Conservation (phyloP, 2,113 vertebrate genomes). For the Cercocebus atys region DNA sequence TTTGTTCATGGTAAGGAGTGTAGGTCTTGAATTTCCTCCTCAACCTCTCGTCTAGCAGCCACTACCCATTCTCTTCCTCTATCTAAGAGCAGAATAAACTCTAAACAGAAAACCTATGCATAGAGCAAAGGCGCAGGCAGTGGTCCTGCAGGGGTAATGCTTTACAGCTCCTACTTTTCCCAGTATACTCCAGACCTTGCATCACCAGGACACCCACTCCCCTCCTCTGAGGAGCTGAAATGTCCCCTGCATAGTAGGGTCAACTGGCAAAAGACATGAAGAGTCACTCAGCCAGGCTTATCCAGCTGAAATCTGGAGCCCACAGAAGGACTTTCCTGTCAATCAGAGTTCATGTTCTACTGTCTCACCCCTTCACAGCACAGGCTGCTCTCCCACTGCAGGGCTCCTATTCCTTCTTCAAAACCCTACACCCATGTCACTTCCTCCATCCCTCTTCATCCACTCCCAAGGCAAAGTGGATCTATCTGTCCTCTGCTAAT, state of each 20-base stretch:
- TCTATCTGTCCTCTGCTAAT: not conserved
- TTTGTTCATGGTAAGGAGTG: not conserved
- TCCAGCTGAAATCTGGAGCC: not conserved
- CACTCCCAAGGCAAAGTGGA: not conserved
- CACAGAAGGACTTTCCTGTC: rapidly evolving
- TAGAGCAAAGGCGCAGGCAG: rapidly evolving
- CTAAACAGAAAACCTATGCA: rapidly evolving
- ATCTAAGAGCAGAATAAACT: not conserved
- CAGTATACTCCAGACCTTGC: not conserved
- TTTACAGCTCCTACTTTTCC: not conserved
- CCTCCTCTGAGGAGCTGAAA: not conserved
- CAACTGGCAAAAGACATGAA: not conserved
- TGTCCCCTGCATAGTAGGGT: rapidly evolving
- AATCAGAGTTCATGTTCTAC: rapidly evolving
- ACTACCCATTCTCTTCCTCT: not conserved
- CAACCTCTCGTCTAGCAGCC: not conserved
- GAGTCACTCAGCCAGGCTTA: not conserved
- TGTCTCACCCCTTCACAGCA: rapidly evolving
- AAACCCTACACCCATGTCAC: rapidly evolving
- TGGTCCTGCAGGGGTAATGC: not conserved
- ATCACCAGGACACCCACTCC: too few relatives aligned
- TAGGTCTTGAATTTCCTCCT: not conserved
- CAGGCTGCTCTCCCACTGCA: not conserved
- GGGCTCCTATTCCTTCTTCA: not conserved
- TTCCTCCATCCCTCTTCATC: not conserved